Base-by-base conservation (phyloP, 2,113 vertebrate genomes). In the Boleophthalmus pectinirostris region DNA sequence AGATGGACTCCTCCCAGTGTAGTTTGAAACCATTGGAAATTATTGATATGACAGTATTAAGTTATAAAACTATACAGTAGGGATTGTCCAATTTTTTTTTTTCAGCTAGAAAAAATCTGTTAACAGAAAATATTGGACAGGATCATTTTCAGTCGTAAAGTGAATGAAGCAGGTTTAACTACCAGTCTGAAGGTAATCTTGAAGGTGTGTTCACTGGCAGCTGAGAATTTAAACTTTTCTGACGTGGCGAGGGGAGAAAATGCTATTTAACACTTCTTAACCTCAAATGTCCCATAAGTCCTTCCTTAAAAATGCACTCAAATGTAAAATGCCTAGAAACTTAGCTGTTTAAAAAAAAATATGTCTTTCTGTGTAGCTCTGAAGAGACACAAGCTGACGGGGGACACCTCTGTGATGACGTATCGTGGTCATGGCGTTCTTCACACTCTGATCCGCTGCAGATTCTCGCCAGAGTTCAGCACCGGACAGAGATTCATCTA, bases 361-460 rank as follows among this genome's bases (percentile, higher is more conserved):
- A 1, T 0, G 8, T 2, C 13, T 29, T n/a, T 3, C 49, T 20
- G 11, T 1, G 51, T 5, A 97, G 96, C 95, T 67, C 88, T 96
- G 81, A 95, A 94, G 89, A 96, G 92, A 75, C 93, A 96, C 83
- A 95, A 95, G 78, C 93, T 97, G 72, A 93, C 93, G 0, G 96
- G 96, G 0, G 76, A 97, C 90, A 97, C 96, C 23, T 97, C 96
- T 0, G 91, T 97, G 83, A 97, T 97, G 96, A 97, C 95, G 0
- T 97, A 97, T 86, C 91, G 96, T 1, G 96, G 96, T 60, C 96
- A 97, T 0, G 96, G 96, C 1, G 96, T 97, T 23, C 92, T 97
- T 25, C 96, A 97, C 85, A 97, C 96, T 0, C 94, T 97, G 38
- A 95, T 97, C 81, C 95, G 96, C 70, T 95, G 96, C 86, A 94